phyloP scores from a whole-genome alignment of 2,888 invertebrate genomes.

The Seira sanloemensis region DNA sequence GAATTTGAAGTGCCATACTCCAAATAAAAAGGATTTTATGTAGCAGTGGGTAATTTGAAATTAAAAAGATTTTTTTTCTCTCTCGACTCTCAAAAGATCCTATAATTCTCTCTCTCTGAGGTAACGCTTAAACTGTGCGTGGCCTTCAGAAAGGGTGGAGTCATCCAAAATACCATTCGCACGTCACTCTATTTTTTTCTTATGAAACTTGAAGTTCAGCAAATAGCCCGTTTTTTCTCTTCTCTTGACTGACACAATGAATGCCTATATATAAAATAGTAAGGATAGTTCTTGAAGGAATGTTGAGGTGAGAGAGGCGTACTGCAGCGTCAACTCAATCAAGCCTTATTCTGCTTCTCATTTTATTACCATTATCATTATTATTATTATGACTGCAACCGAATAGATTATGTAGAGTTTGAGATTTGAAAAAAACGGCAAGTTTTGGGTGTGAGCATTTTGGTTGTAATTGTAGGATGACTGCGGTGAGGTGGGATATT shows the following conservation, averaged over 20 bases:
- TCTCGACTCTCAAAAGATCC: neutral
- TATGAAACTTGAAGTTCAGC: conserved; percentile 1
- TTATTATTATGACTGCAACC: neutral
- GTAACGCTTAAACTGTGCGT: neutral
- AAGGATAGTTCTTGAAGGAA: neutral
- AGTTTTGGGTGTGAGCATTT: too few species aligned
- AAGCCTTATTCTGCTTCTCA: neutral
- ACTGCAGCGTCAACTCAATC: neutral
- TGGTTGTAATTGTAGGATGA: too few species aligned
- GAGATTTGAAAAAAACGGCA: too few species aligned
- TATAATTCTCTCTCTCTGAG: neutral
- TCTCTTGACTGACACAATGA: neutral
- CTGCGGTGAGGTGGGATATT: too few species aligned
- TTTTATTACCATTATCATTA: neutral
- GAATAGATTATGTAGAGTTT: too few species aligned
- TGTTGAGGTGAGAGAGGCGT: neutral
- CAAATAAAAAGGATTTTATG: conserved; percentile 3
- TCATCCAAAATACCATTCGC: conserved; percentile 52
- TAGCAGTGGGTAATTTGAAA: neutral
- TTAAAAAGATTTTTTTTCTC: neutral
- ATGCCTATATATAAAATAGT: neutral
- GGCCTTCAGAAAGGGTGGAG: conserved; percentile 68
- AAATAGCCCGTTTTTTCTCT: neutral
- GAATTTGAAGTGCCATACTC: neutral
- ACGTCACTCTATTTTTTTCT: conserved; percentile 41